Evolutionary conservation across 2,113 vertebrate species (phyloP), one percentile per base, ranked within the genome.

Genomic region (Rattus rattus): DNA sequence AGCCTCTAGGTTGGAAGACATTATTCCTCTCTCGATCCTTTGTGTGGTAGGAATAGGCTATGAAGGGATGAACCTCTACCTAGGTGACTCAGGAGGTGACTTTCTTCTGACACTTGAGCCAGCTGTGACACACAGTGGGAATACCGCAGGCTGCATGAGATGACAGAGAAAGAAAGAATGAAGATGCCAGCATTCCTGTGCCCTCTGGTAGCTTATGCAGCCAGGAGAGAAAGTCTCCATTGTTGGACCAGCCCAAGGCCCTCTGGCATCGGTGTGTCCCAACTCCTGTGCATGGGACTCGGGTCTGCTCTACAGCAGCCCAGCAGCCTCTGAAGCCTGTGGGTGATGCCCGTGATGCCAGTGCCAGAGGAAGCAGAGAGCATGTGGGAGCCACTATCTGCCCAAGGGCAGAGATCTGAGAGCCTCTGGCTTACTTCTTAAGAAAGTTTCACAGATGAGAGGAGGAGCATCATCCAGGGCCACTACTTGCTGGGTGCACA

Each of bases 361-460:
- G 36, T 30, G 36, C 59, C 36, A 28, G 26, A 76, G 7, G 56
- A 88, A 28, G 43, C 63, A 43, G 24, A 36, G 16, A 52, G 81
- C 14, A 47, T 0, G 0, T 20, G 20, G 43, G 30, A 13, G 69
- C 30, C 1, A 0, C 36, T 17, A 6, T 61, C 56, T 90, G 17
- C 36, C 63, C 1, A 22, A 56, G 26, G 30, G 24, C 16, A 5
- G 36, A 11, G 16, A 16, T 28, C 86, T 80, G 61, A 39, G 39
- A 20, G 43, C 20, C 17, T 13, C 47, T n/a, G 30, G 39, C 72
- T 24, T 20, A 72, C 43, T 79, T 56, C 73, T 39, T 67, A 43
- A 94, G 67, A 79, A 54, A 90, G 10, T 43, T 26, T 52, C 10
- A 17, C 16, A 14, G 1, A 24, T 70, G 22, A 9, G 54, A 87